A percentile compares a stretch with the other conserved stretches of the same genome.
These are phyloP conservation scores for Capitella teleta DNA, from an alignment of 1,140 invertebrate species.

Conservation along the genomic window DNA sequence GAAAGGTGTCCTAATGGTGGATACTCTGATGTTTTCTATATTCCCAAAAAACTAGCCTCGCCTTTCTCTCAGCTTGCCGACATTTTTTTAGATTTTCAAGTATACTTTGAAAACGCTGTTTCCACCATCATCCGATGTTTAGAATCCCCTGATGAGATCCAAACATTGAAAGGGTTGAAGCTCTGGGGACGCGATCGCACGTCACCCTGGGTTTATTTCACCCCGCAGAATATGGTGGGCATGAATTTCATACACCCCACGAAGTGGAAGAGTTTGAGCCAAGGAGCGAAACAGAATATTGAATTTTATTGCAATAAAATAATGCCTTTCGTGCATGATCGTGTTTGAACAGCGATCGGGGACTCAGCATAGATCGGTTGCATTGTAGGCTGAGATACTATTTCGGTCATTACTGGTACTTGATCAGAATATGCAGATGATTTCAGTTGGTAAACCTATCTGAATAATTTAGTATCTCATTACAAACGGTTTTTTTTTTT, in stretches of 20 bases:
- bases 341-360: too few species aligned
- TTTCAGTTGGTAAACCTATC: too few species aligned
- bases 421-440: neutral
- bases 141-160: neutral
- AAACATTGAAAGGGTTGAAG: neutral
- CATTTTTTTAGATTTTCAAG: slow-evolving; percentile 3
- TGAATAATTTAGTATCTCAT: too few species aligned
- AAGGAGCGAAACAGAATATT: neutral
- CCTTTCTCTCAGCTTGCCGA: slow-evolving; percentile 6
- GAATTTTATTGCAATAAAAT: slow-evolving; percentile 1
- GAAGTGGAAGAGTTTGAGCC: slow-evolving; percentile 8
- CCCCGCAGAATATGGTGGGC: slow-evolving; percentile 2
- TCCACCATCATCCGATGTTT: slow-evolving; percentile 7
- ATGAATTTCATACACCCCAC: slow-evolving; percentile 7
- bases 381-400: too few species aligned
- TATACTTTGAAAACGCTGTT: slow-evolving; percentile 10
- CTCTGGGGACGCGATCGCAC: slow-evolving; percentile 5
- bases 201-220: slow-evolving; percentile 9
- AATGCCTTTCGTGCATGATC: slow-evolving; percentile 5
- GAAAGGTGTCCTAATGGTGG: slow-evolving; percentile 2
- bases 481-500: too few species aligned
- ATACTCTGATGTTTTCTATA: slow-evolving; percentile 10
- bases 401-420: too few species aligned
- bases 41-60: slow-evolving; percentile 1
- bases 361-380: too few species aligned